Evolutionary conservation across 2,888 invertebrate species (phyloP), one percentile per base, ranked within the genome.

Genomic region (Drosophila crucigera): DNA sequence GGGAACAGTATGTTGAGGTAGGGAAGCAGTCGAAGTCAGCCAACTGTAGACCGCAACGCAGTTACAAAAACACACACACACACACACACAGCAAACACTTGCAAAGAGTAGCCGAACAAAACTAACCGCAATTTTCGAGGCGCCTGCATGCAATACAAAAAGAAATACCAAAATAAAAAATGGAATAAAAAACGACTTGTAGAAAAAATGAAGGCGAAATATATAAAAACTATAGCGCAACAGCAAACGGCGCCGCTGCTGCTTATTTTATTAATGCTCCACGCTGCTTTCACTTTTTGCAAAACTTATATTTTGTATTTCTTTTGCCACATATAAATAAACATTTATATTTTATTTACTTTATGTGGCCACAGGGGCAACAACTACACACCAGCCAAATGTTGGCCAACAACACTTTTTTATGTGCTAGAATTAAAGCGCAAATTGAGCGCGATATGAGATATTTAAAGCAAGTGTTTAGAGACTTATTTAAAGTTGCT

Each of bases 121-220:
- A 77, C 84, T 89, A 90, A 89, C 89, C 89, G 82, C 89, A 91
- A 91, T 89, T 91, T 87, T 89, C 87, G 90, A 86, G 90, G 90
- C 84, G 90, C 86, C 90, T 80, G 80, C 90, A 78, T 77, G 90
- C 74, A 61, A 88, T 78, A 80, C 72, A 83, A 76, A 75, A 74
- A 78, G 68, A 39, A 59, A 43, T 56, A 62, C 19, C 19, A 52
- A 39, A 41, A 65, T 43, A 53, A 25, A 30, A 62, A 35, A 41
- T 49, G 6, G 30, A 30, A n/a, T 10, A 49, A 52, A 43, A 22
- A 14, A 14, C 47, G 22, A 37, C 31, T 37, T 47, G 31, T 62
- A 33, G 49, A 28, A 41, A 16, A 49, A 7, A 22, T 16, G 25
- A 16, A 19, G 33, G 19, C 4, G 16, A 47, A 47, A 47, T 47